Evolutionary conservation across 2,888 invertebrate genomes (phyloP).

Genomic region (Chouioia cunea): DNA sequence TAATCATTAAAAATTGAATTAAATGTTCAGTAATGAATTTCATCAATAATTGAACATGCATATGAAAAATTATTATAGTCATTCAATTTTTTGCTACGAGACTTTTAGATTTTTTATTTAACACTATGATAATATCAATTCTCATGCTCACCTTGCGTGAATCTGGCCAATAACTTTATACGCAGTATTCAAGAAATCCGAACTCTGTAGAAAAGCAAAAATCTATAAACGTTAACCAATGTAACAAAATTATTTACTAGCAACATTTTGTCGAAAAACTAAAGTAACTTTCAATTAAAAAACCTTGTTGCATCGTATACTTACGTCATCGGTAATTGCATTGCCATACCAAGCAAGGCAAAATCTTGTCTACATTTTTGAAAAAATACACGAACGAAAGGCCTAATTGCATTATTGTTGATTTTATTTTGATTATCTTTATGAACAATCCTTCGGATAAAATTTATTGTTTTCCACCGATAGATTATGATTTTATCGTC

Average conservation of each 20-base stretch:
- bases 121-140: conserved; percentile 48
- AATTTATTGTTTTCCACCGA: too few relatives aligned
- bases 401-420: not conserved
- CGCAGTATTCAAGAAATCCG: conserved; percentile 48
- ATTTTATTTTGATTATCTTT: not conserved
- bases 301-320: not conserved
- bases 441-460: not conserved
- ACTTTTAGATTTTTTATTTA: conserved; percentile 53
- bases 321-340: conserved; percentile 47
- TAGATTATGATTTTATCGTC: not conserved
- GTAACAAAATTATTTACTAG: not conserved
- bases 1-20: too few relatives aligned
- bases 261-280: too few relatives aligned
- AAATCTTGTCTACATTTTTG: conserved; percentile 50
- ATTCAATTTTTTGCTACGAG: conserved; percentile 49
- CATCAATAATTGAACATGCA: conserved; percentile 22
- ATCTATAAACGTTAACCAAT: not conserved
- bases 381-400: not conserved
- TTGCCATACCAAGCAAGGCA: conserved; percentile 50
- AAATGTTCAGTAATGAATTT: not conserved
- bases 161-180: conserved; percentile 53
- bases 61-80: too few relatives aligned
- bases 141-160: conserved; percentile 42
- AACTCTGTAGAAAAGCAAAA: conserved; percentile 49
- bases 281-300: not conserved